Percentiles rank a stretch among this genome's conserved stretches.
Evolutionary conservation across 2,113 vertebrate species (phyloP).

Genomic region (Aplodontia rufa): DNA sequence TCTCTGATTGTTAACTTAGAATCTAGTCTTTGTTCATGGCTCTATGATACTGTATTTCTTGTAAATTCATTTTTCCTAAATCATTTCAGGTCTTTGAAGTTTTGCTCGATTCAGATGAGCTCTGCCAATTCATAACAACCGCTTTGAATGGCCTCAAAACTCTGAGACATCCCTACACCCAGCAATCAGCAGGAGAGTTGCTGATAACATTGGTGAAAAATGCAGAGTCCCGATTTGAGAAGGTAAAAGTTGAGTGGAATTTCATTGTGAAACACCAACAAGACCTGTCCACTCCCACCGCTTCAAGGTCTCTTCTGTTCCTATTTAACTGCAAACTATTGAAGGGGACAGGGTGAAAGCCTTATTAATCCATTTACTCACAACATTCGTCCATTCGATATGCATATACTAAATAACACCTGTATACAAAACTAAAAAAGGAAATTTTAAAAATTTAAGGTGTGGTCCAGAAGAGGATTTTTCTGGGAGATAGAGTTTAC

Average conservation of each 20-base stretch:
- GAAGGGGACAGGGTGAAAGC: neutral
- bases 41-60: neutral
- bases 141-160: constrained; percentile 47
- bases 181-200: constrained; percentile 62
- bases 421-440: neutral
- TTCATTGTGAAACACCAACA: neutral
- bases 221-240: constrained; percentile 58
- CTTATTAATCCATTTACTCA: neutral
- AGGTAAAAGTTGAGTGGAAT: constrained; percentile 55
- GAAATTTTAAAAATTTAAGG: neutral
- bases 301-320: neutral
- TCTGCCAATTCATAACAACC: constrained; percentile 71
- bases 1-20: constrained; percentile 31
- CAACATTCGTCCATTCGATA: neutral
- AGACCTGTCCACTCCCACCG: neutral
- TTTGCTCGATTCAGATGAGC: constrained; percentile 68
- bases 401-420: neutral
- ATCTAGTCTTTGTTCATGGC: neutral
- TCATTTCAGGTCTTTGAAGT: constrained; percentile 72
- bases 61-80: constrained; percentile 41
- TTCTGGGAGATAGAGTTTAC: neutral
- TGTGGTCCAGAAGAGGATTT: neutral
- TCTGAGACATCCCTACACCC: constrained; percentile 8
- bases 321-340: neutral
- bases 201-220: constrained; percentile 60